Percentiles rank a stretch among this genome's conserved stretches.
Evolutionary conservation across 2,113 vertebrate species (phyloP).

Genomic region (Apus apus): DNA sequence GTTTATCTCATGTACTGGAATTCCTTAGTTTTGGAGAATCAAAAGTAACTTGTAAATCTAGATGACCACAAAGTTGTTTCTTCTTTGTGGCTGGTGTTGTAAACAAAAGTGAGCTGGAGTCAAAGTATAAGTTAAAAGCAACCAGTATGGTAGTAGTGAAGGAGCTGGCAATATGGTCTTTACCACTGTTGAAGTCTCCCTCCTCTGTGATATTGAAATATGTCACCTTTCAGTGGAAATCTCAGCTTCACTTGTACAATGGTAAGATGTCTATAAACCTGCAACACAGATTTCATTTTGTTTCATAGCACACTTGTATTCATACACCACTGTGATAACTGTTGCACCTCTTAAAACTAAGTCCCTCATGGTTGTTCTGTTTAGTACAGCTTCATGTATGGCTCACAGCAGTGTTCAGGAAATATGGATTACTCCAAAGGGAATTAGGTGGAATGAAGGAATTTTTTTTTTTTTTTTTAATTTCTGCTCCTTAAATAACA

Average conservation of each 20-base stretch:
- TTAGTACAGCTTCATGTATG: slow-evolving; percentile 73
- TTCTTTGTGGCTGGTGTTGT: slow-evolving; percentile 58
- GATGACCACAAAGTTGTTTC: slow-evolving; percentile 15
- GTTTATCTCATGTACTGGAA: slow-evolving; percentile 54
- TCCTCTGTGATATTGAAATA: slow-evolving; percentile 38
- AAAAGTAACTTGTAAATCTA: slow-evolving; percentile 36
- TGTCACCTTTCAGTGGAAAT: slow-evolving; percentile 69
- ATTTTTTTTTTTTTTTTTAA: slow-evolving; percentile 25
- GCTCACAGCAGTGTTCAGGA: slow-evolving; percentile 82
- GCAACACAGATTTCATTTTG: slow-evolving; percentile 55
- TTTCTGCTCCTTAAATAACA: slow-evolving; percentile 82
- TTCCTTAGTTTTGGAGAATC: slow-evolving; percentile 7
- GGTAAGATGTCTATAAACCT: slow-evolving; percentile 67
- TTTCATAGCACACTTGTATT: slow-evolving; percentile 59
- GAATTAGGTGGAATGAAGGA: slow-evolving; percentile 77
- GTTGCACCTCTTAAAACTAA: slow-evolving; percentile 72
- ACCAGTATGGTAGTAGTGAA: slow-evolving; percentile 20
- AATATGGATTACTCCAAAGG: slow-evolving; percentile 71
- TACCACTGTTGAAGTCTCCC: slow-evolving; percentile 46
- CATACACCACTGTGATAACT: slow-evolving; percentile 68
- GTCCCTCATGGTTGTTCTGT: slow-evolving; percentile 61
- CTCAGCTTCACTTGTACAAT: slow-evolving; percentile 61
- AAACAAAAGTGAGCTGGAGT: slow-evolving; percentile 63
- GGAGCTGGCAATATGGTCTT: slow-evolving; percentile 7
- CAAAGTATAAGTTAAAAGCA: slow-evolving; percentile 23